A percentile compares a stretch with the other conserved stretches of the same genome.
phyloP scores from a whole-genome alignment of 2,888 invertebrate species.

The Rotaria macrura region DNA sequence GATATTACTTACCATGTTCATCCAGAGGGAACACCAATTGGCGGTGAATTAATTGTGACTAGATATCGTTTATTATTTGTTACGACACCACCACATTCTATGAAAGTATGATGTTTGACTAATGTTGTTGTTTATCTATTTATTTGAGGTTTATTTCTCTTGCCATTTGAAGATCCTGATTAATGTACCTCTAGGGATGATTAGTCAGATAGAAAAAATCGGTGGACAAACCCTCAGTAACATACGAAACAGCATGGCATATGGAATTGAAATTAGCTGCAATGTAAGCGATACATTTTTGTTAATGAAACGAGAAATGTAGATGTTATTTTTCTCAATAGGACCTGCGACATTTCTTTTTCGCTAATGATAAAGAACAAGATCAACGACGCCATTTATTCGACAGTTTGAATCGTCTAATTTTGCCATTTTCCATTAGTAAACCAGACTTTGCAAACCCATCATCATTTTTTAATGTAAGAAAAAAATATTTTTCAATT shows the following conservation, averaged over 20 bases:
- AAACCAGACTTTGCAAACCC: not conserved
- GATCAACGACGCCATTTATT: conserved; percentile 25
- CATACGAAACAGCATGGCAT: conserved; percentile 18
- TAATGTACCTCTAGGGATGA: conserved; percentile 32
- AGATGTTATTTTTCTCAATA: not conserved
- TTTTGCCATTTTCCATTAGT: not conserved
- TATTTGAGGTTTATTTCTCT: not conserved
- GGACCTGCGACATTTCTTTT: not conserved
- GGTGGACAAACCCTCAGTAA: conserved; percentile 18
- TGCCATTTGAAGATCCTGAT: not conserved
- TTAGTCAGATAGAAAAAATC: conserved; percentile 29
- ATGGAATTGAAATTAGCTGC: conserved; percentile 30
- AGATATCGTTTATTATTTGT: conserved; percentile 12
- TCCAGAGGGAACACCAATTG: too few species aligned
- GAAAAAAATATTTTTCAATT: not conserved
- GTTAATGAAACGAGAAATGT: not conserved
- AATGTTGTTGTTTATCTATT: not conserved
- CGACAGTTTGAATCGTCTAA: not conserved
- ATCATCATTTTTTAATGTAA: not conserved
- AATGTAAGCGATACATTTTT: not conserved
- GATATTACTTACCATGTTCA: not conserved
- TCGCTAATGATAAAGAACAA: not conserved
- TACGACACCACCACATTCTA: not conserved
- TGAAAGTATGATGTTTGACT: not conserved
- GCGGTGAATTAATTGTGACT: not conserved